Evolutionary conservation across 2,888 invertebrate genomes (phyloP).

Genomic region (Aphidoletes aphidimyza): DNA sequence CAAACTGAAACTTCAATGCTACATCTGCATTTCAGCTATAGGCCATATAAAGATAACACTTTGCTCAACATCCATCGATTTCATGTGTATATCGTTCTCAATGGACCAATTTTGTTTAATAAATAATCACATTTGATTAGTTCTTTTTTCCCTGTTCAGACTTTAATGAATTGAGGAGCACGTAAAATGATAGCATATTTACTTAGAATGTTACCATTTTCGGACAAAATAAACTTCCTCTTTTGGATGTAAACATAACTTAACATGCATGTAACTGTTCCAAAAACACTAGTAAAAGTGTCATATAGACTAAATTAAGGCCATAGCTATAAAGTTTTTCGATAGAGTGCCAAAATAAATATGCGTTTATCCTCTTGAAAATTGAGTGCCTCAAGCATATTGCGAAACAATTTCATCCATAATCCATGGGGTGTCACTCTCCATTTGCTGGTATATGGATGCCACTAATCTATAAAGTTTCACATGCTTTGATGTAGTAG

Average conservation of each 20-base stretch:
- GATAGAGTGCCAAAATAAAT: no score
- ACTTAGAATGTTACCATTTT: neutral
- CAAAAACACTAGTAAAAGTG: no score
- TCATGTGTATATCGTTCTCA: neutral
- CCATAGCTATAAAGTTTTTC: no score
- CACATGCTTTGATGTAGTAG: neutral
- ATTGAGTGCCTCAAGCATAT: neutral
- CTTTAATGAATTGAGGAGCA: neutral
- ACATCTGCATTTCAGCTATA: neutral
- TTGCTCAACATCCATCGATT: neutral
- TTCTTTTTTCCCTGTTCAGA: neutral
- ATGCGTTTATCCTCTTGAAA: no score
- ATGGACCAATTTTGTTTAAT: neutral
- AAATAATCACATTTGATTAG: neutral
- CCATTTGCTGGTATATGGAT: neutral
- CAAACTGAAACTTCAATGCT: neutral
- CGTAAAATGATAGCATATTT: constrained; percentile 8
- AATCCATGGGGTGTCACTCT: no score
- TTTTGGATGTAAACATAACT: no score
- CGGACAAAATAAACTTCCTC: neutral
- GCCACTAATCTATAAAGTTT: constrained; percentile 26
- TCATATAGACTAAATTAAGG: no score
- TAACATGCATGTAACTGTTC: no score
- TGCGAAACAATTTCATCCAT: neutral
- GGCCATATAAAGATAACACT: neutral